Conservation (phyloP, 2,888 invertebrate genomes). For the Dynastes tityus region DNA sequence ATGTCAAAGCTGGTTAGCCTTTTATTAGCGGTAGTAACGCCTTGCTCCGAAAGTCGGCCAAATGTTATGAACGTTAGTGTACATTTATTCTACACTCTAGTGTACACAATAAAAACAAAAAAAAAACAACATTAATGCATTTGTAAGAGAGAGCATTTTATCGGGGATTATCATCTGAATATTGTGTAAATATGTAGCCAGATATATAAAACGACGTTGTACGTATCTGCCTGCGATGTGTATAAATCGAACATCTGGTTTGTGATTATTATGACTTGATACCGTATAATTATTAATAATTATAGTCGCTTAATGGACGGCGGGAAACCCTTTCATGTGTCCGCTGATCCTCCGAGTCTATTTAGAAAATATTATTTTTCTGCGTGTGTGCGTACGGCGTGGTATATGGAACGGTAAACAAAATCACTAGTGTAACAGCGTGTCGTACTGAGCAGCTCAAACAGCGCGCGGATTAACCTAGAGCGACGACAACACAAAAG, state of each 20-base stretch:
- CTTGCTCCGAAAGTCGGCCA: too few species aligned
- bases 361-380: conserved; percentile 47
- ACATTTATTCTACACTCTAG: too few species aligned
- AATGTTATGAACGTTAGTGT: too few species aligned
- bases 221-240: not conserved
- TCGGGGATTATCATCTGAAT: conserved; percentile 34
- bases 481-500: too few species aligned
- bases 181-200: conserved; percentile 42
- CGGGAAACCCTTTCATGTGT: conserved; percentile 17
- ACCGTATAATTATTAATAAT: conserved; percentile 45
- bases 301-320: conserved; percentile 44
- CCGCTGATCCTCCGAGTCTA: not conserved
- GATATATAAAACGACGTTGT: too few species aligned
- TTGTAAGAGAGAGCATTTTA: conserved; percentile 47
- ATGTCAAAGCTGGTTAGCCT: too few species aligned
- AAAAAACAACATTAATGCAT: conserved; percentile 48
- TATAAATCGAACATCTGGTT: conserved; percentile 11
- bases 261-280: conserved; percentile 21
- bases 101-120: too few species aligned
- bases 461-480: conserved; percentile 4
- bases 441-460: conserved; percentile 7
- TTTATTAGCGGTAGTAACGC: too few species aligned
- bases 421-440: conserved; percentile 29
- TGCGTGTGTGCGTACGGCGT: conserved; percentile 31
- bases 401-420: conserved; percentile 38